Evolutionary conservation across 1,140 invertebrate species (phyloP).

Genomic region (Lasioglossum albipes): DNA sequence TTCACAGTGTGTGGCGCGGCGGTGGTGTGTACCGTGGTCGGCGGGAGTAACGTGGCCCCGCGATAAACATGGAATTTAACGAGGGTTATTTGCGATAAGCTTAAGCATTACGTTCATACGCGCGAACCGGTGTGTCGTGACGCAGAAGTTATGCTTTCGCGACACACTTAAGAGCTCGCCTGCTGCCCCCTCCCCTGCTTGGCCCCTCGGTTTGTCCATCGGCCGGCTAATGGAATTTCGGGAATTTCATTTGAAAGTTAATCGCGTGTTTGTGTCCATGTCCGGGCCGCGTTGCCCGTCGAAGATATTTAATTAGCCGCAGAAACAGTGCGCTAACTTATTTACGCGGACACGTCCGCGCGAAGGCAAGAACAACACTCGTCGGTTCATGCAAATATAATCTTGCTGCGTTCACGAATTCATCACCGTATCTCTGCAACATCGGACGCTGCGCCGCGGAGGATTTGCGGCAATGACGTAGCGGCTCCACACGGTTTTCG

Average conservation of each 20-base stretch:
- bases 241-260: constrained; percentile 36
- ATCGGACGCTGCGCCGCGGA: background rate
- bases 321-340: constrained; percentile 35
- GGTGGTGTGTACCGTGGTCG: no score
- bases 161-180: constrained; percentile 3
- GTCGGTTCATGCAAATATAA: constrained; percentile 21
- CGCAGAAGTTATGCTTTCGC: constrained; percentile 3
- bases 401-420: constrained; percentile 20
- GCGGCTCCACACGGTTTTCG: no score
- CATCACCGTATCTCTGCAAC: background rate
- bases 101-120: constrained; percentile 39
- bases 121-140: background rate
- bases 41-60: no score
- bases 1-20: constrained; percentile 10
- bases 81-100: constrained; percentile 52
- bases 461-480: background rate
- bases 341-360: constrained; percentile 18
- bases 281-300: background rate
- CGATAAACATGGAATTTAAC: constrained; percentile 58
- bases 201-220: background rate
- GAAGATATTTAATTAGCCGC: constrained; percentile 30
- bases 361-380: constrained; percentile 22
- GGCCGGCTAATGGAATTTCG: constrained; percentile 36
- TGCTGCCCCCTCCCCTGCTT: no score
- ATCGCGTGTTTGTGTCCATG: constrained; percentile 16